Conservation (phyloP, 1,140 invertebrate genomes). For the Drosophila seguyi region DNA sequence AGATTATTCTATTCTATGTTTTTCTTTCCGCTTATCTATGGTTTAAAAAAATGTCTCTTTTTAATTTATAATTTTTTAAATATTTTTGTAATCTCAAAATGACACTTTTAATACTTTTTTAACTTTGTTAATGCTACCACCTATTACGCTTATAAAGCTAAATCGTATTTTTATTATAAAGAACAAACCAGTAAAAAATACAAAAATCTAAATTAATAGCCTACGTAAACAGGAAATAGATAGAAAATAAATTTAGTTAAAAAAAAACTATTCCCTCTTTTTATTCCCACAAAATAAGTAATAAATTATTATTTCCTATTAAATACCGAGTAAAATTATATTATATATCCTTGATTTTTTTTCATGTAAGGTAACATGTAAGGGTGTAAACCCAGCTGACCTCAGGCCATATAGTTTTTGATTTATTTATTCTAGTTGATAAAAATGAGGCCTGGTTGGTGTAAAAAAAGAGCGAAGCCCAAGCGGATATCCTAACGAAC, state of each 20-base stretch:
- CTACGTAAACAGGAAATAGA: too few species aligned
- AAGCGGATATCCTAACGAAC: conserved; percentile 46
- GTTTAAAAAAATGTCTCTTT: background rate
- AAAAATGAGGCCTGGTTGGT: conserved; percentile 42
- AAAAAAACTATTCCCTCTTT: too few species aligned
- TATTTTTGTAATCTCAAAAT: too few species aligned
- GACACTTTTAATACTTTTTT: too few species aligned
- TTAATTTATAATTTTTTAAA: too few species aligned
- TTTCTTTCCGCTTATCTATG: conserved; percentile 2
- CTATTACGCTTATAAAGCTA: too few species aligned
- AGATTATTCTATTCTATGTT: conserved; percentile 27
- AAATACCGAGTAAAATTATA: background rate
- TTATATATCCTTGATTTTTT: background rate
- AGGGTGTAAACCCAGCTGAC: conserved; percentile 21
- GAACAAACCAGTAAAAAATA: background rate
- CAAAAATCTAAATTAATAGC: background rate
- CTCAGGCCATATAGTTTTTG: conserved; percentile 46
- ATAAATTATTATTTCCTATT: background rate
- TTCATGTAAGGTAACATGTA: background rate
- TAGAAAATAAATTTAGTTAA: too few species aligned
- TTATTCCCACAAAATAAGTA: too few species aligned
- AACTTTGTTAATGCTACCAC: too few species aligned
- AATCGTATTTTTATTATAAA: too few species aligned
- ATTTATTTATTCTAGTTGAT: conserved; percentile 61
- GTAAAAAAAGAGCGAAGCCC: conserved; percentile 7